These are phyloP conservation scores for Kuschelorhynchus macadamiae DNA, from an alignment of 2,888 invertebrate species.

Conservation along the genomic window DNA sequence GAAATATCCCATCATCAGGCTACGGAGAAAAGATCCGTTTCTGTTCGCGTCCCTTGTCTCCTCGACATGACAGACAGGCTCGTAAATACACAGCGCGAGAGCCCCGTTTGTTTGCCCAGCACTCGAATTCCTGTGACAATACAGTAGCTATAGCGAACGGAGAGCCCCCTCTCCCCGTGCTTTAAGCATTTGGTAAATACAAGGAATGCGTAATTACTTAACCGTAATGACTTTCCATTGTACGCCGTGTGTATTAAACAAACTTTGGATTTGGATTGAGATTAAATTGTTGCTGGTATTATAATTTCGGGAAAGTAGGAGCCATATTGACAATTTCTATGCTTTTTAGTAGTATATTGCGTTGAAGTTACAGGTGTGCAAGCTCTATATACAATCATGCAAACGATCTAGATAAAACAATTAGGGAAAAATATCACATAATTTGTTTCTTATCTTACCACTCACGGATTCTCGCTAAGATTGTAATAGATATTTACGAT, in stretches of 20 bases:
- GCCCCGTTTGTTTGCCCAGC: slow-evolving; percentile 66
- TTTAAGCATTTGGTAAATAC: slow-evolving; percentile 56
- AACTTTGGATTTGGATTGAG: slow-evolving; percentile 43
- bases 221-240: slow-evolving; percentile 57
- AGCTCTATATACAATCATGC: too few species aligned
- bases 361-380: too few species aligned
- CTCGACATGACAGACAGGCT: slow-evolving; percentile 56
- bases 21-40: slow-evolving; percentile 1
- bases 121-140: slow-evolving; percentile 69
- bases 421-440: too few species aligned
- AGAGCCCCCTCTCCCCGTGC: slow-evolving; percentile 42
- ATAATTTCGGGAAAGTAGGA: slow-evolving; percentile 13
- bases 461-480: too few species aligned
- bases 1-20: neutral
- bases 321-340: neutral
- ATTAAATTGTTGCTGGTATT: slow-evolving; percentile 41
- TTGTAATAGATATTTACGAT: too few species aligned
- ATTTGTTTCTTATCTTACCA: too few species aligned
- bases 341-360: too few species aligned
- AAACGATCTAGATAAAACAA: too few species aligned
- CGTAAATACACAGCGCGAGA: slow-evolving; percentile 65
- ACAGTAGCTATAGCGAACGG: slow-evolving; percentile 65
- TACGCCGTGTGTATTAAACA: slow-evolving; percentile 47
- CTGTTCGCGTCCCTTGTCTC: neutral
- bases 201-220: slow-evolving; percentile 60